Base-by-base conservation (phyloP, 2,113 vertebrate species). In the Paradoxurus hermaphroditus region DNA sequence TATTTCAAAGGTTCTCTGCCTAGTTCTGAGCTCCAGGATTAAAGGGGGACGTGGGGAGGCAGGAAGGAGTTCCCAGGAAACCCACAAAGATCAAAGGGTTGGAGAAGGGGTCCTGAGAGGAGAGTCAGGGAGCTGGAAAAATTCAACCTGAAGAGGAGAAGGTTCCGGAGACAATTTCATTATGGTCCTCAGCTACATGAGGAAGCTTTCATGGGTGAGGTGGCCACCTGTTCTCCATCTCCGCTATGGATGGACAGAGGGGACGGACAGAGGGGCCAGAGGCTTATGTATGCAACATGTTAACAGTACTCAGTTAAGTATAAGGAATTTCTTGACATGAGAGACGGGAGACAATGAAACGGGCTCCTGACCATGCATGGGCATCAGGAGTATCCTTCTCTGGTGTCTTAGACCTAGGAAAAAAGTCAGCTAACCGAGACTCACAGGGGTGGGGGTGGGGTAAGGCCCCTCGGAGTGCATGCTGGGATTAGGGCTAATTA, bases 401-500 rank as follows among this genome's bases (percentile, higher is more conserved):
- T 8, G 34, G 36, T 31, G 39, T 62, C 44, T 95, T 86, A n/a
- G n/a, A n/a, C n/a, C n/a, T n/a, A 92, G 63, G 83, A 97, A 94
- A 90, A 93, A 89, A 82, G 77, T 94, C 81, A 90, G 67, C 77
- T 79, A 91, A 96, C 90, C 27, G 97, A 94, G 97, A 95, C 72
- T 93, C 97, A 98, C 87, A 78, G 56, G 65, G 53, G 41, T 89
- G 56, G 83, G 94, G 96, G 88, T 49, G 41, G 86, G 97, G 92
- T 87, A 39, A 85, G 63, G 75, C 96, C 97, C 44, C 94, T 97
- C 92, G 0, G 62, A 97, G 93, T 84, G 96, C 97, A 97, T 97
- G 86, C 98, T 97, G 95, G 97, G 91, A 98, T 98, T 97, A 98
- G 87, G 96, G 95, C 96, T 98, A 99, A 99, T 99, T 99, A 99